Conservation (phyloP, 2,888 invertebrate genomes). For the Caenorhabditis sp. region DNA sequence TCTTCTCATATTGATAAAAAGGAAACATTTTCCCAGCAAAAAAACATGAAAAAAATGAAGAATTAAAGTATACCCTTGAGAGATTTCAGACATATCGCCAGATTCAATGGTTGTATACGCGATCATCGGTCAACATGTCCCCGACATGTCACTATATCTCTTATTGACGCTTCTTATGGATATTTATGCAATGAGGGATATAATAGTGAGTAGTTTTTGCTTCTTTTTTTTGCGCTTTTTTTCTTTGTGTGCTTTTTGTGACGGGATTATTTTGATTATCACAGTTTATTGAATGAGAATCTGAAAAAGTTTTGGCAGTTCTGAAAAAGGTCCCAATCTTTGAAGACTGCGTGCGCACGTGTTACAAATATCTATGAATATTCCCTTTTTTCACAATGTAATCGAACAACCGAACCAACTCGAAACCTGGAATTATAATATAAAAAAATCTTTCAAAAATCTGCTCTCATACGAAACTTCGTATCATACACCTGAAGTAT, state of each 20-base stretch:
- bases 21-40: constrained; percentile 2
- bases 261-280: too few relatives aligned
- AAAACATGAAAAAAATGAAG: neutral
- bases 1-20: constrained; percentile 5
- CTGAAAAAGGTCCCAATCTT: too few relatives aligned
- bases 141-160: constrained; percentile 68
- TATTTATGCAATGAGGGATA: constrained; percentile 71
- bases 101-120: constrained; percentile 68
- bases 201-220: constrained; percentile 55
- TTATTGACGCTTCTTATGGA: constrained; percentile 70
- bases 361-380: too few relatives aligned
- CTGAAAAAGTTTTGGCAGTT: neutral
- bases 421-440: too few relatives aligned
- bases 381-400: too few relatives aligned
- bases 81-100: constrained; percentile 62
- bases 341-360: too few relatives aligned
- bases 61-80: neutral
- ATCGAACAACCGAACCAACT: too few relatives aligned
- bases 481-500: too few relatives aligned
- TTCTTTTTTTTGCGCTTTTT: neutral
- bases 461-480: too few relatives aligned
- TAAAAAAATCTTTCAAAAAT: too few relatives aligned
- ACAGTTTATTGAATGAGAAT: neutral
- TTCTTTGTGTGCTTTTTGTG: neutral
- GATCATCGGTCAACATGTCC: constrained; percentile 59